Evolutionary conservation across 2,113 vertebrate genomes (phyloP).

Genomic region (Eidolon helvum): DNA sequence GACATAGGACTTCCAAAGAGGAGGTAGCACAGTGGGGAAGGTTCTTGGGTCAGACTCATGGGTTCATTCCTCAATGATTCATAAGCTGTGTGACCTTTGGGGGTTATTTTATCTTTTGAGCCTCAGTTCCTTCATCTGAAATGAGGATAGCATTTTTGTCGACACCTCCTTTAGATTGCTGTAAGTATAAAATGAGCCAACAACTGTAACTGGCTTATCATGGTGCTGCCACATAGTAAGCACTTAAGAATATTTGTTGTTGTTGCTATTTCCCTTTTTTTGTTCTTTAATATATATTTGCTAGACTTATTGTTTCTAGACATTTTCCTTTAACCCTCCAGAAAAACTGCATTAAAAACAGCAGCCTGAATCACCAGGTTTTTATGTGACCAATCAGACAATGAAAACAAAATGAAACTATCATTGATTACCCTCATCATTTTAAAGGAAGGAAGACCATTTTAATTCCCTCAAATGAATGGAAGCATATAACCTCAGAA

Average conservation of each 20-base stretch:
- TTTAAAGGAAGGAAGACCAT: background rate
- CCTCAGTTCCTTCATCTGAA: background rate
- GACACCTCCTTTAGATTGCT: background rate
- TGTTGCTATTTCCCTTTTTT: background rate
- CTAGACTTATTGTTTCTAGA: background rate
- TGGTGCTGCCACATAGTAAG: background rate
- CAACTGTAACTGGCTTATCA: background rate
- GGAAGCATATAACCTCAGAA: background rate
- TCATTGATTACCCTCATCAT: background rate
- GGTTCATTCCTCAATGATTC: background rate
- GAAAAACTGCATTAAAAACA: background rate
- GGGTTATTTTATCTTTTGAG: background rate
- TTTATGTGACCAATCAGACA: background rate
- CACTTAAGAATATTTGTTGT: background rate
- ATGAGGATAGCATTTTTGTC: background rate
- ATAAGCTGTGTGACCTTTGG: background rate
- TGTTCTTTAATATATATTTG: background rate
- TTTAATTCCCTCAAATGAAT: background rate
- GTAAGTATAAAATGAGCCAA: background rate
- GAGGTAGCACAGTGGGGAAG: background rate
- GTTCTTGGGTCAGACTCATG: background rate
- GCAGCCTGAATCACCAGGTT: background rate
- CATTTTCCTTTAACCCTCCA: background rate
- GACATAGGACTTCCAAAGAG: background rate
- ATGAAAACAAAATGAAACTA: conserved; percentile 25